These are phyloP conservation scores for Peromyscus aztecus DNA, from an alignment of 2,797 vertebrate genomes.

Conservation along the genomic window DNA sequence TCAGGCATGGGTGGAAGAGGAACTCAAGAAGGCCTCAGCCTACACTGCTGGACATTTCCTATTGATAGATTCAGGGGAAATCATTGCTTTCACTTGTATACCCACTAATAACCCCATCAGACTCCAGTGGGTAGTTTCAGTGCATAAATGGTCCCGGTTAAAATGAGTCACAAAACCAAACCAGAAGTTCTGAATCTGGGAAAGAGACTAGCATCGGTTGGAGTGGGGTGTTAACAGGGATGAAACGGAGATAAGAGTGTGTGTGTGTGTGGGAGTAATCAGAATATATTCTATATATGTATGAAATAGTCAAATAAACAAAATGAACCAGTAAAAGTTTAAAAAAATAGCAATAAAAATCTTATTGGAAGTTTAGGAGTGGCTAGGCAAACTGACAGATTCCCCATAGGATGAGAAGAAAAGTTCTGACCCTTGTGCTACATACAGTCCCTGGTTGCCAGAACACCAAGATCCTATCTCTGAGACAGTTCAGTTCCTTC, in stretches of 20 bases:
- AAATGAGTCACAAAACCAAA: neutral
- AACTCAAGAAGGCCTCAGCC: neutral
- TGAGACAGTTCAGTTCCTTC: conserved; percentile 12
- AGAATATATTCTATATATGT: neutral
- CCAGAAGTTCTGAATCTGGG: neutral
- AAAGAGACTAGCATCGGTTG: neutral
- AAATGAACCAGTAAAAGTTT: neutral
- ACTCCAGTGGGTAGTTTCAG: neutral
- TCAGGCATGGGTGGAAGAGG: neutral
- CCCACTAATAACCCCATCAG: neutral
- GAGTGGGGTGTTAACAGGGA: neutral
- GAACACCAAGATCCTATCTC: conserved; percentile 43
- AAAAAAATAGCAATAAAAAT: conserved; percentile 18
- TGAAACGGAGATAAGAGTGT: neutral
- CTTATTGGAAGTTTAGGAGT: conserved; percentile 6
- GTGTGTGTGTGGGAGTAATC: neutral
- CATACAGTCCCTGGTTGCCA: neutral
- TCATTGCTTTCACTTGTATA: neutral
- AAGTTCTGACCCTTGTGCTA: conserved; percentile 2
- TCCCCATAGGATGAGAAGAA: conserved; percentile 37
- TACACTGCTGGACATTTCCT: neutral
- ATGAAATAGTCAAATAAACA: neutral
- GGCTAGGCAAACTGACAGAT: conserved; percentile 15
- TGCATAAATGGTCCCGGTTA: neutral
- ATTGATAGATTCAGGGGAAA: neutral